Evolutionary conservation across 2,888 invertebrate species (phyloP), one percentile per base, ranked within the genome.

Genomic region (Koerneria pararmatus): DNA sequence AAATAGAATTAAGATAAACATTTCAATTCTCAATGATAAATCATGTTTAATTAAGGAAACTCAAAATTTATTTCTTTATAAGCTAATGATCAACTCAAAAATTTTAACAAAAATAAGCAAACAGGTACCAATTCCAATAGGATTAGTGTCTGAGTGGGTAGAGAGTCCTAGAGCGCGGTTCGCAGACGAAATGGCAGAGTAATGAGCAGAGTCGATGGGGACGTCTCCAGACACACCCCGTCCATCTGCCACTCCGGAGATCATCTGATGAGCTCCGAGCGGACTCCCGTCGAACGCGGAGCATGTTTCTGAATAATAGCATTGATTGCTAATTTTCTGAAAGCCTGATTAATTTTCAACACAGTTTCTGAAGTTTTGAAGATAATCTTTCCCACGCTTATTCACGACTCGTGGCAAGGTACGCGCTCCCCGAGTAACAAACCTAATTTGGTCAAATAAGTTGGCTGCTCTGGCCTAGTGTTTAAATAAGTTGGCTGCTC

Each of bases 91-190:
- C n/a, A n/a, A n/a, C n/a, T n/a, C n/a, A n/a, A n/a, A n/a, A n/a
- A n/a, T n/a, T n/a, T n/a, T n/a, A n/a, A n/a, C n/a, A n/a, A n/a
- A n/a, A n/a, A n/a, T n/a, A n/a, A n/a, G n/a, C n/a, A n/a, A n/a
- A n/a, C n/a, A n/a, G n/a, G n/a, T n/a, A n/a, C n/a, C n/a, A n/a
- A n/a, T n/a, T n/a, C n/a, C n/a, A n/a, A n/a, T n/a, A n/a, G n/a
- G n/a, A n/a, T n/a, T n/a, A n/a, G n/a, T n/a, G n/a, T n/a, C n/a
- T n/a, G n/a, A n/a, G 34, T 62, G 61, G 15, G 61, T 62, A 22
- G 49, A 51, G 27, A 51, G 49, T 2, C 61, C 61, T 3, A 62
- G 61, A 1, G 61, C 61, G 8, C 51, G 31, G n/a, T n/a, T n/a
- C n/a, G 11, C n/a, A 19, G 46, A 41, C 11, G 46, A 41, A 41